These are phyloP conservation scores for Rattus norvegicus DNA, from an alignment of 2,113 vertebrate genomes.

Conservation along the genomic window DNA sequence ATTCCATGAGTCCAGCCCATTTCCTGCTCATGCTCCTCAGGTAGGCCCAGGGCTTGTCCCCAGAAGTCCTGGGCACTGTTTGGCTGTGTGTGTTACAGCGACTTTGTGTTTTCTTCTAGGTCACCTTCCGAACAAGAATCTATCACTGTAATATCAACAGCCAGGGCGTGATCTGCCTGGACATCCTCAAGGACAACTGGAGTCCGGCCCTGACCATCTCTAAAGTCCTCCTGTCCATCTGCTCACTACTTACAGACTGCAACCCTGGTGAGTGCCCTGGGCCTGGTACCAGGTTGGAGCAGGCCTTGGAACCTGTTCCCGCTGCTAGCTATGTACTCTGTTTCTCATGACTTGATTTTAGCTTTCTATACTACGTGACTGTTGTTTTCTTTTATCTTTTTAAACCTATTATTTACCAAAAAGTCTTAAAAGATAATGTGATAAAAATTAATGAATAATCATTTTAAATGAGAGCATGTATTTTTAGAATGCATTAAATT, in stretches of 20 bases:
- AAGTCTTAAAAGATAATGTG: background rate
- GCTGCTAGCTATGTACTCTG: background rate
- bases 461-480: slow-evolving; percentile 62
- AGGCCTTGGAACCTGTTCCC: background rate
- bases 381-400: slow-evolving; percentile 45
- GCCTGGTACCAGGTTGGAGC: background rate
- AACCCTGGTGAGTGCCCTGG: slow-evolving; percentile 92
- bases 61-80: slow-evolving; percentile 2
- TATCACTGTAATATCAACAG: slow-evolving; percentile 99
- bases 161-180: slow-evolving; percentile 98
- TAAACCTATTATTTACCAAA: slow-evolving; percentile 36
- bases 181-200: slow-evolving; percentile 99
- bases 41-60: background rate
- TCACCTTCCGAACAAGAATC: slow-evolving; percentile 97
- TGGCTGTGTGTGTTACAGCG: background rate
- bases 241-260: slow-evolving; percentile 98
- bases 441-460: slow-evolving; percentile 63
- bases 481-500: slow-evolving; percentile 59
- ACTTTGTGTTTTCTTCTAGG: slow-evolving; percentile 84
- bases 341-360: slow-evolving; percentile 11
- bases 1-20: background rate
- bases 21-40: background rate
- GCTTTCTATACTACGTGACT: background rate
- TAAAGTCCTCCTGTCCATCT: slow-evolving; percentile 98
- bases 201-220: slow-evolving; percentile 97